A percentile compares a stretch with the other conserved stretches of the same genome.
Evolutionary conservation across 2,113 vertebrate genomes (phyloP).

Genomic region (Arothron firmamentum): DNA sequence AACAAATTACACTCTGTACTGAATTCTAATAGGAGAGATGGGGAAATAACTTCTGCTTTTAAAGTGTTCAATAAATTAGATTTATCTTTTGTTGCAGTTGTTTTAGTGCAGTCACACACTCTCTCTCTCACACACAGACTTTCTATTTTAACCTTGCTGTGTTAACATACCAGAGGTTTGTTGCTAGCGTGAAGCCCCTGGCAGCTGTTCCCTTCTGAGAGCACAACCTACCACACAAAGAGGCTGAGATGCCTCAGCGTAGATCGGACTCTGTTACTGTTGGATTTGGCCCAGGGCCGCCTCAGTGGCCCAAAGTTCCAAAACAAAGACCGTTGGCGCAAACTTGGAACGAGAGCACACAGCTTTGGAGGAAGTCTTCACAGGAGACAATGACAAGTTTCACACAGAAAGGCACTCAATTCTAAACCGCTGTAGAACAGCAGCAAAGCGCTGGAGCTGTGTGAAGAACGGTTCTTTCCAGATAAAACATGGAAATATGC

Average conservation of each 20-base stretch:
- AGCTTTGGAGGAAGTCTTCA: slow-evolving; percentile 14
- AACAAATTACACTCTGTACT: slow-evolving; percentile 24
- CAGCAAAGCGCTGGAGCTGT: slow-evolving; percentile 65
- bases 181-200: slow-evolving; percentile 44
- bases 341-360: slow-evolving; percentile 16
- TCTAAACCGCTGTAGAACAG: slow-evolving; percentile 61
- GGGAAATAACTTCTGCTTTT: slow-evolving; percentile 23
- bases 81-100: too few species aligned
- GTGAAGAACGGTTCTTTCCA: slow-evolving; percentile 9
- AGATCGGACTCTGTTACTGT: slow-evolving; percentile 44
- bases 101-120: slow-evolving; percentile 6
- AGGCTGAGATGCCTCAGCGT: slow-evolving; percentile 42
- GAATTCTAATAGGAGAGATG: slow-evolving; percentile 26
- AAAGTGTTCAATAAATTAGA: slow-evolving; percentile 16
- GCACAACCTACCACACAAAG: slow-evolving; percentile 36
- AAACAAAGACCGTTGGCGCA: slow-evolving; percentile 21
- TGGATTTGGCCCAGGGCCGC: slow-evolving; percentile 45
- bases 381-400: slow-evolving; percentile 8
- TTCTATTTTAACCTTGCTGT: slow-evolving; percentile 59
- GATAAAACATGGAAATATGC: slow-evolving; percentile 50
- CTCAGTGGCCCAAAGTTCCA: slow-evolving; percentile 26
- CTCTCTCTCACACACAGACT: slow-evolving; percentile 14
- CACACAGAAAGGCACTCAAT: slow-evolving; percentile 43
- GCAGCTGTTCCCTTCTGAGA: slow-evolving; percentile 60
- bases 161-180: slow-evolving; percentile 49